phyloP scores from a whole-genome alignment of 2,113 vertebrate species.

The Romanogobio albipinnatus region DNA sequence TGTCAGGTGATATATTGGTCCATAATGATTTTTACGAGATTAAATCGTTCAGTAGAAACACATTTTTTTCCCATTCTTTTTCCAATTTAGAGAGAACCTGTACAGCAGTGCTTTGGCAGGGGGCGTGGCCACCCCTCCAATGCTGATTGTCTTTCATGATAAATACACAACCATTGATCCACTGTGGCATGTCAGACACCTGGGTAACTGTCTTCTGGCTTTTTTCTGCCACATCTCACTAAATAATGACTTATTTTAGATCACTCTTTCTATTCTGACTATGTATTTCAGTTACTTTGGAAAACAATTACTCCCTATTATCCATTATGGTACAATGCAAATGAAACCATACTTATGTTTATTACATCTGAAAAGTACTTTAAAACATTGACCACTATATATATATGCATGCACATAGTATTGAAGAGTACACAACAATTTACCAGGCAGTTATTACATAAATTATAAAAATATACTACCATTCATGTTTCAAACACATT shows the following conservation, averaged over 20 bases:
- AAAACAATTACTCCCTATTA: neutral
- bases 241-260: neutral
- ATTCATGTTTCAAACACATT: neutral
- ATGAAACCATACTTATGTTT: neutral
- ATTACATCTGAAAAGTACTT: neutral
- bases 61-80: neutral
- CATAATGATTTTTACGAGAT: neutral
- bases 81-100: constrained; percentile 82
- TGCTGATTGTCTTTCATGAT: constrained; percentile 93
- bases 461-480: neutral
- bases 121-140: constrained; percentile 91
- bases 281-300: neutral
- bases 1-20: constrained; percentile 75
- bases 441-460: neutral
- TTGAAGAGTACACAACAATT: neutral
- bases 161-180: constrained; percentile 87
- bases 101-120: constrained; percentile 94
- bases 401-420: no score
- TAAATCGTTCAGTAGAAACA: neutral
- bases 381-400: neutral
- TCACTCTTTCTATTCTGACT: neutral
- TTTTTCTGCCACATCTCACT: neutral
- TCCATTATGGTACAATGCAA: neutral
- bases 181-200: constrained; percentile 90
- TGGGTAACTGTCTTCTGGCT: constrained; percentile 76